These are phyloP conservation scores for Drosophila kurseongensis DNA, from an alignment of 1,140 invertebrate genomes.

Conservation along the genomic window DNA sequence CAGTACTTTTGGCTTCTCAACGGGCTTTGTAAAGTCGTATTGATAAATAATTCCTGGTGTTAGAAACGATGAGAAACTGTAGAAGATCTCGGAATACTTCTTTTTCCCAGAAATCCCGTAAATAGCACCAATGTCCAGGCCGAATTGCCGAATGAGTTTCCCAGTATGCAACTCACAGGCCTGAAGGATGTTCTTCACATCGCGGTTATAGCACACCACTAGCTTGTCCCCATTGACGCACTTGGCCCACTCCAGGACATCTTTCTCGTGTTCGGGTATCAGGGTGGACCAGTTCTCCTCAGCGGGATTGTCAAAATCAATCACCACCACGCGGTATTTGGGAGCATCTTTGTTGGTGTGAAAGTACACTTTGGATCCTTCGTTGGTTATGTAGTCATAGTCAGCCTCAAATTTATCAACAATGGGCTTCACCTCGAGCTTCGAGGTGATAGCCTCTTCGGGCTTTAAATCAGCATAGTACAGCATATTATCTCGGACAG, in stretches of 20 bases:
- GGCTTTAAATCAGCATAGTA: constrained; percentile 92
- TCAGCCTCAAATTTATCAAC: constrained; percentile 96
- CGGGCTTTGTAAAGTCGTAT: constrained; percentile 90
- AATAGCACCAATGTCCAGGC: constrained; percentile 94
- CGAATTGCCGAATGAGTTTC: constrained; percentile 89
- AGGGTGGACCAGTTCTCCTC: constrained; percentile 93
- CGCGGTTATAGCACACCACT: constrained; percentile 94
- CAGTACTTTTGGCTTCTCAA: constrained; percentile 88
- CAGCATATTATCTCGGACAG: constrained; percentile 91
- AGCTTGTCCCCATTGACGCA: constrained; percentile 94
- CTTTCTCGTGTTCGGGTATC: constrained; percentile 93
- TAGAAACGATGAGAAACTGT: constrained; percentile 96
- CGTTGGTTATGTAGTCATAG: constrained; percentile 98
- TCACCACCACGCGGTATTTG: constrained; percentile 94
- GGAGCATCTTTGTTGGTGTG: constrained; percentile 97
- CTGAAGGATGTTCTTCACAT: constrained; percentile 96
- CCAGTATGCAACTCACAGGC: constrained; percentile 92
- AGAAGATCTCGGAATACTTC: constrained; percentile 95
- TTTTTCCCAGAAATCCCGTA: constrained; percentile 93
- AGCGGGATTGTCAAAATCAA: constrained; percentile 92
- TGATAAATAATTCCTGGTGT: constrained; percentile 94
- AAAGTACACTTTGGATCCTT: constrained; percentile 92
- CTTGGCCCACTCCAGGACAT: constrained; percentile 95
- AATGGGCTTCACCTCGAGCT: constrained; percentile 89
- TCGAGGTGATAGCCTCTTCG: constrained; percentile 87